Evolutionary conservation across 2,113 vertebrate genomes (phyloP).

Genomic region (Brienomyrus brachyistius): DNA sequence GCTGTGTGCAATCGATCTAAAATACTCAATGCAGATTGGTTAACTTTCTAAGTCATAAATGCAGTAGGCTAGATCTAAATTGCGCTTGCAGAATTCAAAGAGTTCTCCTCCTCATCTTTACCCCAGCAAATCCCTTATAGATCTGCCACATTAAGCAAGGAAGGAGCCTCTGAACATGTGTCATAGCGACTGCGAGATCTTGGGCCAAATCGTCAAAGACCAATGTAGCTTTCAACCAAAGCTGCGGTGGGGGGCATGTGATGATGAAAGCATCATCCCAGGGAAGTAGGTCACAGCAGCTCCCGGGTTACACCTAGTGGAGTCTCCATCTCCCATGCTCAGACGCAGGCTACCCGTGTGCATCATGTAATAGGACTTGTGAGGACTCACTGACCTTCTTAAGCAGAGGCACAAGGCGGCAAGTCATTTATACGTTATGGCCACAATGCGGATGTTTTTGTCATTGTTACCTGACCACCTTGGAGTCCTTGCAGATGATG

Average conservation of each 20-base stretch:
- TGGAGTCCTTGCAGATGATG: slow-evolving; percentile 98
- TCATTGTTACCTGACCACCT: slow-evolving; percentile 82
- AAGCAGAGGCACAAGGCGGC: not conserved
- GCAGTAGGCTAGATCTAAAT: not conserved
- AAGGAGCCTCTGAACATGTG: not conserved
- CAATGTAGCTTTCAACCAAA: not conserved
- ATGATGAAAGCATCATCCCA: not conserved
- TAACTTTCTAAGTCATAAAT: not conserved
- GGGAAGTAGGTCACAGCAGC: not conserved
- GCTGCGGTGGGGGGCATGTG: not conserved
- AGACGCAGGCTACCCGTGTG: not conserved
- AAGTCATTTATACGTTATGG: not conserved
- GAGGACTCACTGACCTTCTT: no score
- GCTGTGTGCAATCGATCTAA: not conserved
- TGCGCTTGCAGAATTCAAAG: not conserved
- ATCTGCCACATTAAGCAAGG: not conserved
- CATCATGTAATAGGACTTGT: not conserved
- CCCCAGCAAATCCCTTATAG: not conserved
- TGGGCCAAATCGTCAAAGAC: not conserved
- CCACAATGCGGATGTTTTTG: not conserved
- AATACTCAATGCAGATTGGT: not conserved
- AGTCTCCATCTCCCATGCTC: not conserved
- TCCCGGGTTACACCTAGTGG: not conserved
- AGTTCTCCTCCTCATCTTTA: not conserved
- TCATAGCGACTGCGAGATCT: not conserved